Base-by-base conservation (phyloP, 2,113 vertebrate genomes). In the Alethe diademata region DNA sequence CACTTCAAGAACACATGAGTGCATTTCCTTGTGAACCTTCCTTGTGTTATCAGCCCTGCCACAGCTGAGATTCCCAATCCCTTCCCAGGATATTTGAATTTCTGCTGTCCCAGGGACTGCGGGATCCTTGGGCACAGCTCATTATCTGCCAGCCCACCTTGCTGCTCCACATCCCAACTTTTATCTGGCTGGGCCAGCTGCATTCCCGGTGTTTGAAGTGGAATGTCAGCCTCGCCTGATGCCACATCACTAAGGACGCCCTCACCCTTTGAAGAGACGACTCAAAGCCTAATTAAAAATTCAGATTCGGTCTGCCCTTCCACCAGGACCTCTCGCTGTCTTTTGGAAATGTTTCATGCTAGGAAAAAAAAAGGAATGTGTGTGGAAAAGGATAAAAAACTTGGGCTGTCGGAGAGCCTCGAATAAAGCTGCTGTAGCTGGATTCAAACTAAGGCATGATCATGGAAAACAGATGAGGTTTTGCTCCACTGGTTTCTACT, bases 211-310 rank as follows among this genome's bases (percentile, higher is more conserved):
- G 95, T 98, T 92, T 98, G 98, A 98, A 98, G 98, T 87, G 89
- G 47, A 95, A 96, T 83, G 97, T 96, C 98, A 97, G 97, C 87
- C 96, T 83, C 5, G 31, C 80, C 96, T 95, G 97, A 95, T 89
- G 98, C 97, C 92, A 90, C 93, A 96, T 84, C 97, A 47, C 97
- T 97, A 80, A 98, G 96, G 94, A 97, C 94, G 97, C 88, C 93
- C 96, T 51, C 9, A 65, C 19, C 88, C 98, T 99, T 98, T 98
- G 98, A 99, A 98, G 98, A 93, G 94, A 88, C 67, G 69, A 95
- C 97, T 98, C 98, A 98, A 98, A 98, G 98, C 96, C 93, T 96
- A 97, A 98, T 98, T 98, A 98, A 98, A 98, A 98, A 99, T 98
- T 98, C 98, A 97, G 97, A 98, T 98, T 98, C 36, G 65, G 70